Evolutionary conservation across 2,797 vertebrate species (phyloP).

Genomic region (Scolopax rusticola): DNA sequence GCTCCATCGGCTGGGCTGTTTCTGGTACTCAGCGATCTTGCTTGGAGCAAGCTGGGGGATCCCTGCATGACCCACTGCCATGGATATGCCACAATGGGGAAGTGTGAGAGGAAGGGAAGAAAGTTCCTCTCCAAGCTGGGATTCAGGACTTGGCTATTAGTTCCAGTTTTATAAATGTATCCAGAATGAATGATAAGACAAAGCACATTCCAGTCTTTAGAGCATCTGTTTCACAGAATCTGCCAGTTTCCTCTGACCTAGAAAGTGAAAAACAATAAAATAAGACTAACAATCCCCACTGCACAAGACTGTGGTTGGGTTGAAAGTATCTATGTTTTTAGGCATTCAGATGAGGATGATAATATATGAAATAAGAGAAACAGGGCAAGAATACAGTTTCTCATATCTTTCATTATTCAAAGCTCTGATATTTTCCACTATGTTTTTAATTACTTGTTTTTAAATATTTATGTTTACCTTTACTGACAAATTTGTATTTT

Average conservation of each 20-base stretch:
- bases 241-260: slow-evolving; percentile 34
- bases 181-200: background rate
- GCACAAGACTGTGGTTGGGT: background rate
- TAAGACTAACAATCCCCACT: background rate
- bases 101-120: background rate
- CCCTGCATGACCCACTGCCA: background rate
- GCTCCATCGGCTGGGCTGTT: fast-evolving
- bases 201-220: background rate
- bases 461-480: slow-evolving; percentile 38
- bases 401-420: background rate
- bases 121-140: background rate
- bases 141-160: background rate
- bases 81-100: background rate
- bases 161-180: background rate
- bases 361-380: slow-evolving; percentile 6
- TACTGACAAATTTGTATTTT: background rate
- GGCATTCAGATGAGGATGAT: background rate
- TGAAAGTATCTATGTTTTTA: slow-evolving; percentile 15
- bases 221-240: background rate
- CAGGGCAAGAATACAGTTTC: background rate
- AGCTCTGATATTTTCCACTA: background rate
- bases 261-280: slow-evolving; percentile 19
- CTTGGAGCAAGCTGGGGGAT: background rate
- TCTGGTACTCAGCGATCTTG: background rate
- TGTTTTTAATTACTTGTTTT: background rate